A percentile compares a stretch with the other conserved stretches of the same genome.
Conservation (phyloP, 2,113 vertebrate genomes). For the Melanerpes formicivorus region DNA sequence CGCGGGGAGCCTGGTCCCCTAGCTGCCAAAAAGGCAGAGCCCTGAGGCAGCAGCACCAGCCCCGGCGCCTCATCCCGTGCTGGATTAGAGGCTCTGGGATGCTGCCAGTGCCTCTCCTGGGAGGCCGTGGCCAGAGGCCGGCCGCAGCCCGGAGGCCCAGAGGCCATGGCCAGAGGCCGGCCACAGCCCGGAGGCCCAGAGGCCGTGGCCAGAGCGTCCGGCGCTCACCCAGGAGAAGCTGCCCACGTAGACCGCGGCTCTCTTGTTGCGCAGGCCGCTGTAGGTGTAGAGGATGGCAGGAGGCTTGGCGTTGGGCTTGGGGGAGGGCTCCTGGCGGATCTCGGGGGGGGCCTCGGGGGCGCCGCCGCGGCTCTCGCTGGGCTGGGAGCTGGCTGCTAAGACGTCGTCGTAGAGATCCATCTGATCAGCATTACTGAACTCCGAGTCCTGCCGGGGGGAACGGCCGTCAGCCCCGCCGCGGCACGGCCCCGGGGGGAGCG, state of each 20-base stretch:
- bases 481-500: too few species aligned
- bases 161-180: too few species aligned
- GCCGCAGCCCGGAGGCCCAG: too few species aligned
- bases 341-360: conserved; percentile 66
- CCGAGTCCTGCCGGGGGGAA: conserved; percentile 75
- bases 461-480: too few species aligned
- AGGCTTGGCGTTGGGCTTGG: conserved; percentile 76
- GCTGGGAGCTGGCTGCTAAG: conserved; percentile 84
- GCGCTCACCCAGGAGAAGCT: conserved; percentile 94
- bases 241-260: conserved; percentile 87
- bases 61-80: accelerated
- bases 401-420: conserved; percentile 94
- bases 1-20: too few species aligned
- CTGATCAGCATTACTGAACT: conserved; percentile 88
- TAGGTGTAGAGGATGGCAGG: conserved; percentile 77
- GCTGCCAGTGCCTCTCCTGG: neutral
- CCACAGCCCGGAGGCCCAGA: too few species aligned
- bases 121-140: neutral
- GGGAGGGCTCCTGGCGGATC: conserved; percentile 69
- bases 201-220: neutral
- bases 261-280: conserved; percentile 77
- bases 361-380: conserved; percentile 70
- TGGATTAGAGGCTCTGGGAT: neutral
- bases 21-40: neutral
- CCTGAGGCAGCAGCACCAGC: too few species aligned